These are phyloP conservation scores for Lagopus muta DNA, from an alignment of 2,113 vertebrate species.

Conservation along the genomic window DNA sequence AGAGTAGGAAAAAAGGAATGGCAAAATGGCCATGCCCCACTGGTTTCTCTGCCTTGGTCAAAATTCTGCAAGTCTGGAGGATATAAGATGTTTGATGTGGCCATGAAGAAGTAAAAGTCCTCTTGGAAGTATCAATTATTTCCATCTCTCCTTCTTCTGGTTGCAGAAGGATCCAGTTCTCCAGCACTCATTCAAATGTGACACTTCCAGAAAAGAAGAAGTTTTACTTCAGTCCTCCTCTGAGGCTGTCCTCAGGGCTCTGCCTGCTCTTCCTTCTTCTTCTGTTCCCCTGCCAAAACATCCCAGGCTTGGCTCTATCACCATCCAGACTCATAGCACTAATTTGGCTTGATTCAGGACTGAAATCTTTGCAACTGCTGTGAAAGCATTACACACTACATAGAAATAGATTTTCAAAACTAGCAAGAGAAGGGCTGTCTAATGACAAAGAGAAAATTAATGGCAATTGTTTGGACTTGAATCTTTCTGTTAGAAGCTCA, in stretches of 20 bases:
- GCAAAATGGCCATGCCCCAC: rapidly evolving
- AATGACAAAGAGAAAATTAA: not conserved
- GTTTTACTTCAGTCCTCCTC: not conserved
- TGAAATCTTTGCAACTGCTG: not conserved
- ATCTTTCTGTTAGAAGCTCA: not conserved
- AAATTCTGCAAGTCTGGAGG: not conserved
- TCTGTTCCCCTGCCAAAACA: not conserved
- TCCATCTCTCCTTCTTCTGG: not conserved
- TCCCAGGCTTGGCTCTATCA: rapidly evolving
- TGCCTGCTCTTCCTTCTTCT: not conserved
- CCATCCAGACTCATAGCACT: not conserved
- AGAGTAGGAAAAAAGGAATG: not conserved
- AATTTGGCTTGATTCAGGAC: not conserved
- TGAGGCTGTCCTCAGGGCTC: rapidly evolving
- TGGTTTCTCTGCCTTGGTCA: not conserved
- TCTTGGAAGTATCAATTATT: not conserved
- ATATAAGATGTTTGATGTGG: not conserved
- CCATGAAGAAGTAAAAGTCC: not conserved
- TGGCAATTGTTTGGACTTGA: not conserved
- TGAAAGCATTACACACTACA: not conserved
- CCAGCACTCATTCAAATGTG: not conserved
- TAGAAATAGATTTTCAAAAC: not conserved
- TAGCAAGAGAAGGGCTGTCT: not conserved
- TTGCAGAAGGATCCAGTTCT: not conserved
- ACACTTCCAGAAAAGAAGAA: not conserved